A percentile compares a stretch with the other conserved stretches of the same genome.
Evolutionary conservation across 1,140 invertebrate species (phyloP).

Genomic region (Drosophila serrata): DNA sequence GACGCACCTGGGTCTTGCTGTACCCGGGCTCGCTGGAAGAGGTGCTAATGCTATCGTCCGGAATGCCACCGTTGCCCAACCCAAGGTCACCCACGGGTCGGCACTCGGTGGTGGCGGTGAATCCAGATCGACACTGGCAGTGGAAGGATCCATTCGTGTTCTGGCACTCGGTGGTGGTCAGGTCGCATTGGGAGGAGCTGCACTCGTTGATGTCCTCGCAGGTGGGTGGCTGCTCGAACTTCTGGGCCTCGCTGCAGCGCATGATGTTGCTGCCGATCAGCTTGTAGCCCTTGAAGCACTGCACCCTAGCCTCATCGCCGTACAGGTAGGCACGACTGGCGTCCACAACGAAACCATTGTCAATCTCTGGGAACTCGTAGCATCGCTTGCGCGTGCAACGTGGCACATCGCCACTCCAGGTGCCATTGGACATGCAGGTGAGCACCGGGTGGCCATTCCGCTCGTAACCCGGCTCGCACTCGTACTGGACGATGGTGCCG

Average conservation of each 20-base stretch:
- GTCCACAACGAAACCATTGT: slow-evolving; percentile 94
- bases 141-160: slow-evolving; percentile 96
- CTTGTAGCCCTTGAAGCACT: slow-evolving; percentile 96
- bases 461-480: slow-evolving; percentile 97
- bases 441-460: slow-evolving; percentile 95
- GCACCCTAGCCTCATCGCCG: slow-evolving; percentile 96
- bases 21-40: slow-evolving; percentile 93
- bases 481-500: slow-evolving; percentile 97
- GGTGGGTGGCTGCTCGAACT: slow-evolving; percentile 93
- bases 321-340: slow-evolving; percentile 91
- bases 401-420: slow-evolving; percentile 97
- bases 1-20: slow-evolving; percentile 92
- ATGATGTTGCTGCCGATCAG: slow-evolving; percentile 94
- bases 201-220: slow-evolving; percentile 98
- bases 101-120: slow-evolving; percentile 95
- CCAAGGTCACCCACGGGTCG: slow-evolving; percentile 95
- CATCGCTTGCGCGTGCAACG: slow-evolving; percentile 94
- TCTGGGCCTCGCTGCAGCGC: slow-evolving; percentile 93
- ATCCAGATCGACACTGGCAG: slow-evolving; percentile 95
- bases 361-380: slow-evolving; percentile 92
- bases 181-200: slow-evolving; percentile 94
- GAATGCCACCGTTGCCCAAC: slow-evolving; percentile 94
- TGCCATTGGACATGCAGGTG: slow-evolving; percentile 97
- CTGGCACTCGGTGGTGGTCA: slow-evolving; percentile 95
- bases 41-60: slow-evolving; percentile 94